phyloP scores from a whole-genome alignment of 2,888 invertebrate species.

The Eretmocerus hayati region DNA sequence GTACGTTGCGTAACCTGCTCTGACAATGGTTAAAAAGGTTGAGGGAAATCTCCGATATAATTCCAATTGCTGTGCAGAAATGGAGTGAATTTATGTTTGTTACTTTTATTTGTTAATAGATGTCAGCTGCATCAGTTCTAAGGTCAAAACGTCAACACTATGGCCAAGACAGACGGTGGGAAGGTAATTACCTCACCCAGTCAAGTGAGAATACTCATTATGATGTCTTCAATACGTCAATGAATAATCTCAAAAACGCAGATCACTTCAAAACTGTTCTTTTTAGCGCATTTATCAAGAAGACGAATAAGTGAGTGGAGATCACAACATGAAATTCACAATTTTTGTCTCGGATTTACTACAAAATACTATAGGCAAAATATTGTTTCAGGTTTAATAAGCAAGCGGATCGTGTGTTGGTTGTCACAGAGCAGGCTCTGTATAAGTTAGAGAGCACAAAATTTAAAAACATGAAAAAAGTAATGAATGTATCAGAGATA shows the following conservation, averaged over 20 bases:
- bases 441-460: conserved; percentile 82
- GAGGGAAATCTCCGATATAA: too few relatives aligned
- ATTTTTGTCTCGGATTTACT: too few relatives aligned
- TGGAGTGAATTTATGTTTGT: background rate
- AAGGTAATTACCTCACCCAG: conserved; percentile 72
- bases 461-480: conserved; percentile 81
- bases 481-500: conserved; percentile 73
- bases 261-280: conserved; percentile 57
- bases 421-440: conserved; percentile 76
- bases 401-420: conserved; percentile 79
- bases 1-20: too few relatives aligned
- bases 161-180: conserved; percentile 75
- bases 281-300: conserved; percentile 43
- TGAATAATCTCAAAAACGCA: conserved; percentile 60
- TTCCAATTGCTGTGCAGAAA: too few relatives aligned
- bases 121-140: conserved; percentile 67
- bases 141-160: conserved; percentile 61
- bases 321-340: too few relatives aligned
- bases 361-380: too few relatives aligned
- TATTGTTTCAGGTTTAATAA: conserved; percentile 55
- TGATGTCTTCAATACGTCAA: conserved; percentile 58
- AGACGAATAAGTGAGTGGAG: conserved; percentile 40
- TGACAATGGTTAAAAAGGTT: too few relatives aligned
- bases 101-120: conserved; percentile 45
- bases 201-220: conserved; percentile 63